These are phyloP conservation scores for Botia almorhae DNA, from an alignment of 2,797 vertebrate species.

Conservation along the genomic window DNA sequence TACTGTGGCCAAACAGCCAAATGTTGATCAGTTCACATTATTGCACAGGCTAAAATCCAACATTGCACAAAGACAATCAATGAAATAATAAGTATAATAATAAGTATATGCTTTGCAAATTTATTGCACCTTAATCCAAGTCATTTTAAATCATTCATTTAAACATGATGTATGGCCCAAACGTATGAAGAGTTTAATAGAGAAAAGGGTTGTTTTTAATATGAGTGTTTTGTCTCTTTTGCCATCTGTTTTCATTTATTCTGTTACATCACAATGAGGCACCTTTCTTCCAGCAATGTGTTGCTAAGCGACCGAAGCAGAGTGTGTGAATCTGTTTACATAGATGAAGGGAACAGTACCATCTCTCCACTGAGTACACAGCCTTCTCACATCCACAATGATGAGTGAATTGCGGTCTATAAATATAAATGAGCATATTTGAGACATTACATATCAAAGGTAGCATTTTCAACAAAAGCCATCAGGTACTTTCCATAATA, in stretches of 20 bases:
- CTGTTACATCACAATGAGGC: slow-evolving; percentile 28
- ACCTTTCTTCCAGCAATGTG: slow-evolving; percentile 53
- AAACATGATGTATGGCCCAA: background rate
- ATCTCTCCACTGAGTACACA: slow-evolving; percentile 35
- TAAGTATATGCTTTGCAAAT: background rate
- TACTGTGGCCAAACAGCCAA: background rate
- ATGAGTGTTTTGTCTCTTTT: slow-evolving; percentile 17
- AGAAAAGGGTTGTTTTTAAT: background rate
- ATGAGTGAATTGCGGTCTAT: slow-evolving; percentile 18
- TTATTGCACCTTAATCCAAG: slow-evolving; percentile 12
- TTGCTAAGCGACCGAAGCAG: slow-evolving; percentile 70
- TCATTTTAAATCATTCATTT: background rate
- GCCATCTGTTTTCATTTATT: slow-evolving; percentile 35
- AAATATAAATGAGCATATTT: slow-evolving; percentile 20
- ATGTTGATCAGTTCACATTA: slow-evolving; percentile 24
- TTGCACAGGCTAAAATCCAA: slow-evolving; percentile 15
- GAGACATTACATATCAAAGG: slow-evolving; percentile 20
- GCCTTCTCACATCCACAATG: slow-evolving; percentile 27
- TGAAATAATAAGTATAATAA: background rate
- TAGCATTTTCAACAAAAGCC: slow-evolving; percentile 5
- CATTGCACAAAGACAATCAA: slow-evolving; percentile 46
- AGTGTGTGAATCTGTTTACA: slow-evolving; percentile 63
- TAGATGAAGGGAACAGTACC: slow-evolving; percentile 55
- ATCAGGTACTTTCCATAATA: background rate
- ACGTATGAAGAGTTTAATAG: background rate